Conservation (phyloP, 2,888 invertebrate species). For the Conomelus anceps region DNA sequence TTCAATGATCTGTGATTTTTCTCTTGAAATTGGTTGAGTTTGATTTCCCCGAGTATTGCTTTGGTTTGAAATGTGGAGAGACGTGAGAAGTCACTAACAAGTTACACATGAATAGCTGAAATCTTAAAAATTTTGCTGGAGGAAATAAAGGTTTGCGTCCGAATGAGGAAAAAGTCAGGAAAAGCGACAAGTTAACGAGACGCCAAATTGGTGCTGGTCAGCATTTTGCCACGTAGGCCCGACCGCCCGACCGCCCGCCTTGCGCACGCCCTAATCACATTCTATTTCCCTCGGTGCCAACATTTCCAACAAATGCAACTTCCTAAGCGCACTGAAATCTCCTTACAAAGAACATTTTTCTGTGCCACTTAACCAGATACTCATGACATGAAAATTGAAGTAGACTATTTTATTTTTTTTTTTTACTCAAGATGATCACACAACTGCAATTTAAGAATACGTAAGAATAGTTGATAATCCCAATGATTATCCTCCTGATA, state of each 20-base stretch:
- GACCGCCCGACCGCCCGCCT: too few relatives aligned
- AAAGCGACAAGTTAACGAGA: slow-evolving; percentile 12
- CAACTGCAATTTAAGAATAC: too few relatives aligned
- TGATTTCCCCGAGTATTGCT: neutral
- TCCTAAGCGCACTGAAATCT: too few relatives aligned
- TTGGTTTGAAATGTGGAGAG: neutral
- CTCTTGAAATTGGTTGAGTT: neutral
- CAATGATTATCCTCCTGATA: too few relatives aligned
- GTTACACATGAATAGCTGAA: neutral
- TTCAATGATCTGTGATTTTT: neutral
- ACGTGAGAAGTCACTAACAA: neutral
- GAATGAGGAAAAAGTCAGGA: neutral
- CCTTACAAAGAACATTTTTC: too few relatives aligned
- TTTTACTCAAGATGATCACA: too few relatives aligned
- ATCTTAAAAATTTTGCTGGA: neutral
- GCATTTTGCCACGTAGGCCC: neutral
- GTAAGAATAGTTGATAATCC: too few relatives aligned
- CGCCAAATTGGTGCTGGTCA: neutral
- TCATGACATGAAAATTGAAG: neutral
- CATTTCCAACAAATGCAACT: neutral
- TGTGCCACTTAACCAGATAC: too few relatives aligned
- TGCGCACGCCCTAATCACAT: too few relatives aligned
- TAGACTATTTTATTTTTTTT: too few relatives aligned
- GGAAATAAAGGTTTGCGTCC: too few relatives aligned
- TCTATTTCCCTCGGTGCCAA: neutral